Evolutionary conservation across 1,140 invertebrate species (phyloP).

Genomic region (Hirudo medicinalis): DNA sequence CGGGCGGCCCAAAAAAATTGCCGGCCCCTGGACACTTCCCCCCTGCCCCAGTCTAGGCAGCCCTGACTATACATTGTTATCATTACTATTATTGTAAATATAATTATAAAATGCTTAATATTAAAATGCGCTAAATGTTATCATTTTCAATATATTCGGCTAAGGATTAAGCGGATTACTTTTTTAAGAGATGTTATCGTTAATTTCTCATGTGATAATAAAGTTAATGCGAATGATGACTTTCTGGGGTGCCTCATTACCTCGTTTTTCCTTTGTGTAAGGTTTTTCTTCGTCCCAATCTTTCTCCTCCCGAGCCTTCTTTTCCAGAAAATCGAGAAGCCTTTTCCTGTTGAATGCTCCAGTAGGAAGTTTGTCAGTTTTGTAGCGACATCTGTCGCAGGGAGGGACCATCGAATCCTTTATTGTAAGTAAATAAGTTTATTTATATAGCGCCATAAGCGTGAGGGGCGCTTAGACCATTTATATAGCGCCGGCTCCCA

Average conservation of each 20-base stretch:
- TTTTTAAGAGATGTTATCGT: too few relatives aligned
- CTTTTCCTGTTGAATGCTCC: slow-evolving; percentile 90
- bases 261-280: slow-evolving; percentile 63
- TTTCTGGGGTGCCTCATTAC: slow-evolving; percentile 34
- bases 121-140: too few relatives aligned
- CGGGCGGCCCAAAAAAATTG: too few relatives aligned
- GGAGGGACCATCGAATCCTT: slow-evolving; percentile 93
- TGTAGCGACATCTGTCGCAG: slow-evolving; percentile 82
- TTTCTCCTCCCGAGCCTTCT: slow-evolving; percentile 88
- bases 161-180: too few relatives aligned
- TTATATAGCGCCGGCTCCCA: too few relatives aligned
- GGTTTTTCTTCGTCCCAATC: slow-evolving; percentile 91
- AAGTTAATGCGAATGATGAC: slow-evolving; percentile 4
- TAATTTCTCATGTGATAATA: slow-evolving; percentile 8
- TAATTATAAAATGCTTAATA: too few relatives aligned
- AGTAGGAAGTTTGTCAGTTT: slow-evolving; percentile 84
- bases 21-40: too few relatives aligned
- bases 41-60: not conserved
- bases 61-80: not conserved
- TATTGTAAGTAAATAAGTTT: too few relatives aligned
- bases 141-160: too few relatives aligned
- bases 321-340: slow-evolving; percentile 91
- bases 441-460: too few relatives aligned
- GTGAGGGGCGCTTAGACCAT: too few relatives aligned
- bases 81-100: not conserved